Evolutionary conservation across 2,797 vertebrate species (phyloP).

Genomic region (Coccyzus lansbergi): DNA sequence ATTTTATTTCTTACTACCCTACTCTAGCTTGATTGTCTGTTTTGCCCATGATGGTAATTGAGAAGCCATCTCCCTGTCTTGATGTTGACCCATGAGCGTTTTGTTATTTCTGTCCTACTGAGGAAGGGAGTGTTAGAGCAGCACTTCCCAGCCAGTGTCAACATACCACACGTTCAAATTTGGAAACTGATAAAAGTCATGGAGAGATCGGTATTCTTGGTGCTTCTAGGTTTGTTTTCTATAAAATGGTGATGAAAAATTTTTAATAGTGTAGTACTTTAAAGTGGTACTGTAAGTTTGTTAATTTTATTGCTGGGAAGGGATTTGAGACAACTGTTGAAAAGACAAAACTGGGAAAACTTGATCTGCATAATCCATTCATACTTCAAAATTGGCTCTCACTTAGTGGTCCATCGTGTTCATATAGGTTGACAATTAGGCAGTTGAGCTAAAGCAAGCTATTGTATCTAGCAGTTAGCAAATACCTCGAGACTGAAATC

Average conservation of each 20-base stretch:
- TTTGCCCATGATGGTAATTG: neutral
- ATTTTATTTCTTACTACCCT: neutral
- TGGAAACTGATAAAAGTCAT: neutral
- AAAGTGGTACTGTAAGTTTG: neutral
- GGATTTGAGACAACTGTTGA: neutral
- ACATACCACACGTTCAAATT: neutral
- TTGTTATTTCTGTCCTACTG: neutral
- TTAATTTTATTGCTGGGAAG: neutral
- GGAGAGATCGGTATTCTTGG: neutral
- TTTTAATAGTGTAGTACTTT: neutral
- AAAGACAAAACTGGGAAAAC: neutral
- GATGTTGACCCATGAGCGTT: neutral
- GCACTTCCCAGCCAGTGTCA: neutral
- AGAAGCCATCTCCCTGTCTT: neutral
- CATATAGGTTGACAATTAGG: neutral
- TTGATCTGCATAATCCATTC: neutral
- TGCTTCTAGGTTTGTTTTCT: neutral
- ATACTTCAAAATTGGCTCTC: neutral
- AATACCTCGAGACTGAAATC: neutral
- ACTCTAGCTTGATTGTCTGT: neutral
- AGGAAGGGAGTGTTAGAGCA: rapidly evolving
- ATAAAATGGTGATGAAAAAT: neutral
- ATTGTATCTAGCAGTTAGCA: neutral
- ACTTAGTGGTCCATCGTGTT: neutral
- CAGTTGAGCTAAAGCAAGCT: neutral